Evolutionary conservation across 2,797 vertebrate species (phyloP), one percentile per base, ranked within the genome.

Genomic region (Fistularia tabacaria): DNA sequence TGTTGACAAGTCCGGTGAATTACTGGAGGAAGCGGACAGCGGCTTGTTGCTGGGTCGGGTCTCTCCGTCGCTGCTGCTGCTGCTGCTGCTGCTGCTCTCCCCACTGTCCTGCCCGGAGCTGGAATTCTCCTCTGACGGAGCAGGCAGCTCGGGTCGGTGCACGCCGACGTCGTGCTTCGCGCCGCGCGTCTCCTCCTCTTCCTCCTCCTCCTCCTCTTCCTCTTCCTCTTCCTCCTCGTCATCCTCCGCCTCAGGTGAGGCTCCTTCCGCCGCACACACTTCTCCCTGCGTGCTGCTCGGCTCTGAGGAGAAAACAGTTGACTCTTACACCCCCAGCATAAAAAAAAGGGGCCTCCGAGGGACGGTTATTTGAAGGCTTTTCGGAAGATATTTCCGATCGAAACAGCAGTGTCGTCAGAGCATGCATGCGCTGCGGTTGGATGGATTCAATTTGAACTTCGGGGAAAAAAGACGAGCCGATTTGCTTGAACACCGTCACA

Each of bases 251-350:
- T 25, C 39, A 40, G 88, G 89, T 66, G 90, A 89, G 48, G 90
- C 91, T 36, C 42, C 73, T 69, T 90, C 79, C 60, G 81, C 88
- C 49, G 85, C 69, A 61, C 82, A 67, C 36, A 65, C 49, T 46
- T 88, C 91, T 59, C 85, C 85, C 66, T 87, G 79, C 73, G 90
- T 86, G 87, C 89, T 90, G 77, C 89, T 87, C 70, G 90, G 85
- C 62, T 93, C 94, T 96, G 66, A 47, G 51, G 46, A 64, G 3
- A 12, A 66, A 60, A n/a, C 3, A 36, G 38, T 11, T 39, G 3
- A 48, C 1, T 14, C 25, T 61, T 48, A 13, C 1, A 38, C 10
- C 25, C 46, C 36, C 47, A 42, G 10, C 3, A 41, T 50, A 3
- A 9, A 38, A 36, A 42, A 13, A 7, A 6, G 43, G 12, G 8